Conservation (phyloP, 2,113 vertebrate species). For the Indicator maculatus region DNA sequence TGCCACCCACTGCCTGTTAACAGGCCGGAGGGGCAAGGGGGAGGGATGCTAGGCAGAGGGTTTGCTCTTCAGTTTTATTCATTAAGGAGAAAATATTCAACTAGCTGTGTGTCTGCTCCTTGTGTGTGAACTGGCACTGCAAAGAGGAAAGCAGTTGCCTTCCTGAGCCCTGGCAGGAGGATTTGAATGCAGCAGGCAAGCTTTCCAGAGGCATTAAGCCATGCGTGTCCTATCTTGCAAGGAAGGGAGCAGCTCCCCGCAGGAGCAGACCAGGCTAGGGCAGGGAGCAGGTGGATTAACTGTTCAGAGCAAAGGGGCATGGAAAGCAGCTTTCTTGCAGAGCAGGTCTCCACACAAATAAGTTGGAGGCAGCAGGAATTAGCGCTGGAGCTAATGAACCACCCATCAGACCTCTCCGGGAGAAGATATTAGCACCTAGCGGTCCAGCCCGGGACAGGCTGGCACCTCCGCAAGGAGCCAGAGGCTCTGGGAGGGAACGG, state of each 20-base stretch:
- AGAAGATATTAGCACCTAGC: conserved; percentile 19
- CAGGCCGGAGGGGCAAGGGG: background rate
- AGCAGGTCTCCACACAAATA: conserved; percentile 15
- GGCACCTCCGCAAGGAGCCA: conserved; percentile 29
- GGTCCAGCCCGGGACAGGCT: background rate
- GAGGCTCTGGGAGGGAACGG: background rate
- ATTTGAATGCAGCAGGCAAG: conserved; percentile 17
- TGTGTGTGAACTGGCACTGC: conserved; percentile 8
- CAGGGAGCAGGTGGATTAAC: conserved; percentile 57
- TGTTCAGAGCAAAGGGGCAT: conserved; percentile 26
- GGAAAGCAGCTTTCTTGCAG: conserved; percentile 43
- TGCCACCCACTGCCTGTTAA: background rate
- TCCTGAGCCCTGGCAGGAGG: background rate
- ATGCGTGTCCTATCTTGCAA: conserved; percentile 3
- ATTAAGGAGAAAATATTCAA: background rate
- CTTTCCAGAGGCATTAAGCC: background rate
- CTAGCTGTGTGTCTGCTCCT: background rate
- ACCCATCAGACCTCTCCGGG: background rate
- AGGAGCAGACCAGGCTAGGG: background rate
- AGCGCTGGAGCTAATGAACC: background rate
- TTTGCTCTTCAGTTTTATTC: background rate
- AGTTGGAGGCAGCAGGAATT: background rate
- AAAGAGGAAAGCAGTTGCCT: background rate
- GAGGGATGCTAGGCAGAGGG: background rate
- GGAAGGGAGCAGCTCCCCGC: background rate